These are phyloP conservation scores for Anticlea derivata DNA, from an alignment of 2,888 invertebrate genomes.

Conservation along the genomic window DNA sequence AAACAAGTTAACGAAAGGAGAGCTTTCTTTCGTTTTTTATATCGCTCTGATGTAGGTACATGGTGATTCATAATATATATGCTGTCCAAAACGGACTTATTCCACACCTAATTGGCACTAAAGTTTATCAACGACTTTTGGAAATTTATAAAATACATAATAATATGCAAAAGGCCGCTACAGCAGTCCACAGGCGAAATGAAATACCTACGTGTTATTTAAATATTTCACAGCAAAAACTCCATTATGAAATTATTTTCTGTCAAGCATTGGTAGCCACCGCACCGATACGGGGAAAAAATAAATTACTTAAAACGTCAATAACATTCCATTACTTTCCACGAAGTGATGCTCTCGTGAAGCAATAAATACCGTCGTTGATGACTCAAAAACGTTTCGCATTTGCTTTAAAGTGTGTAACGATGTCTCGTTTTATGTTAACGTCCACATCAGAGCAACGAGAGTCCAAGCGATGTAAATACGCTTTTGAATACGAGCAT, in stretches of 20 bases:
- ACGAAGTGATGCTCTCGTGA: constrained; percentile 29
- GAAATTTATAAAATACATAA: constrained; percentile 54
- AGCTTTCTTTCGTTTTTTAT: too few relatives aligned
- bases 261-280: constrained; percentile 28
- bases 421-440: constrained; percentile 21
- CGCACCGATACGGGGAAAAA: constrained; percentile 20
- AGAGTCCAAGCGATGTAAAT: constrained; percentile 13
- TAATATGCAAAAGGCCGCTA: constrained; percentile 49
- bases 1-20: too few relatives aligned
- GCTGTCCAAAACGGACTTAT: too few relatives aligned
- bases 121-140: constrained; percentile 62
- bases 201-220: constrained; percentile 42
- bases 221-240: constrained; percentile 29
- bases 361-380: constrained; percentile 37
- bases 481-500: constrained; percentile 44
- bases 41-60: too few relatives aligned
- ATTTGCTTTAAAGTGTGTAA: constrained; percentile 19
- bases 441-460: constrained; percentile 16
- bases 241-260: constrained; percentile 39
- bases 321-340: constrained; percentile 41
- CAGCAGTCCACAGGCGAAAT: constrained; percentile 40
- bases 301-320: constrained; percentile 40
- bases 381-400: constrained; percentile 32
- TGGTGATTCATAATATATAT: too few relatives aligned
- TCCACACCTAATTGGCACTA: too few relatives aligned